Conservation (phyloP, 1,140 invertebrate species). For the Pseudomyrmex flavicornis region DNA sequence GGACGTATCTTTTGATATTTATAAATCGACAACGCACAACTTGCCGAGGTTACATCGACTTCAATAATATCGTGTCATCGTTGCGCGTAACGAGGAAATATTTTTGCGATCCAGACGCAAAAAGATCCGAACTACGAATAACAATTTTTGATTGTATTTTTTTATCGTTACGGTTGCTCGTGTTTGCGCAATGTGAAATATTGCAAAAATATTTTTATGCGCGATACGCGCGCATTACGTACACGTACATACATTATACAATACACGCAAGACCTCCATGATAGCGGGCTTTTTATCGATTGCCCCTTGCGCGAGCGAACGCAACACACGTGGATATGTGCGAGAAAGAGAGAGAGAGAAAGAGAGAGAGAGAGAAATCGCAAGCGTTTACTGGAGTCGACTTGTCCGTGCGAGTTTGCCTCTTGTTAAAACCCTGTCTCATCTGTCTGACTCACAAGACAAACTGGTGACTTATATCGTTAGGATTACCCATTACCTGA, state of each 20-base stretch:
- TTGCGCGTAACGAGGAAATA: neutral
- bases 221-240: neutral
- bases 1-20: neutral
- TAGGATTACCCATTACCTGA: neutral
- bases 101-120: neutral
- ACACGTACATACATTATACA: neutral
- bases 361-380: no score
- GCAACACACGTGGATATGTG: slow-evolving; percentile 4
- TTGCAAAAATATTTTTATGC: neutral
- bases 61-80: neutral
- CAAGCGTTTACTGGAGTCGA: neutral
- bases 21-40: neutral
- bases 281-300: slow-evolving; percentile 55
- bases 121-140: neutral
- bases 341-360: neutral
- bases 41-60: neutral
- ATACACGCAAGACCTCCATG: slow-evolving; percentile 1
- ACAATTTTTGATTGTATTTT: neutral
- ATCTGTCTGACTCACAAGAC: slow-evolving; percentile 23
- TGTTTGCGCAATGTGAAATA: neutral
- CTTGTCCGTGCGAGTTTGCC: slow-evolving; percentile 23
- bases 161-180: neutral
- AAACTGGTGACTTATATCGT: slow-evolving; percentile 30
- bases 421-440: slow-evolving; percentile 1
- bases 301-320: neutral